phyloP scores from a whole-genome alignment of 2,113 vertebrate genomes.

The Halcyon senegalensis region DNA sequence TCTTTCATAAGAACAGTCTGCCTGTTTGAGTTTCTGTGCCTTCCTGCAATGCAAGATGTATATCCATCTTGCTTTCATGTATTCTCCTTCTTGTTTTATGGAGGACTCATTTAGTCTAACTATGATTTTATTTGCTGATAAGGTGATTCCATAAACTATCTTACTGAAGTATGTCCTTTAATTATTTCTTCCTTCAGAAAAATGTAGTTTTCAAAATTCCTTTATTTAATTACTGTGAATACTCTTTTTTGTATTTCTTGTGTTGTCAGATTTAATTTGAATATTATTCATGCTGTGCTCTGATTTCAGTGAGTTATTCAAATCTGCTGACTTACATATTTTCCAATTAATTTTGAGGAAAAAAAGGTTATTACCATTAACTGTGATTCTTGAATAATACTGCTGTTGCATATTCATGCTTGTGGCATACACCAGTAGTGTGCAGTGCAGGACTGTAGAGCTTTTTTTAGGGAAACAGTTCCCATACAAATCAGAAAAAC shows the following conservation, averaged over 20 bases:
- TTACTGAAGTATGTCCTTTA: conserved; percentile 21
- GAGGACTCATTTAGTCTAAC: conserved; percentile 31
- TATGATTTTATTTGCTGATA: conserved; percentile 26
- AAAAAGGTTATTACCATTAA: conserved; percentile 38
- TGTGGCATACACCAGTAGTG: background rate
- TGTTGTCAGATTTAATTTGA: conserved; percentile 50
- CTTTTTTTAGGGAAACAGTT: background rate
- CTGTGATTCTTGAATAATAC: conserved; percentile 27
- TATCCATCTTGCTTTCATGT: background rate
- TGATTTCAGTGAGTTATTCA: conserved; percentile 58
- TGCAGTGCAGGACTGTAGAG: background rate
- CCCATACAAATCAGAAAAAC: background rate
- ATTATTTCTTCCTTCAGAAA: conserved; percentile 44
- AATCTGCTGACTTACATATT: conserved; percentile 61
- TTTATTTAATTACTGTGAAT: conserved; percentile 11
- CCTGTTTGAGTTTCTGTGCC: background rate
- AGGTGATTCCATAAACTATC: conserved; percentile 11
- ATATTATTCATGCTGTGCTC: conserved; percentile 46
- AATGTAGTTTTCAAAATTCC: conserved; percentile 31
- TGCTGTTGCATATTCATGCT: conserved; percentile 43
- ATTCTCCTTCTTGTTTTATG: background rate
- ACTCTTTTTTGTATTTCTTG: background rate
- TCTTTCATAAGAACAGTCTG: background rate
- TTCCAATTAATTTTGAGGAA: background rate
- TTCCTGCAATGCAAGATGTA: background rate